phyloP scores from a whole-genome alignment of 2,113 vertebrate genomes.

The Alectura lathami region DNA sequence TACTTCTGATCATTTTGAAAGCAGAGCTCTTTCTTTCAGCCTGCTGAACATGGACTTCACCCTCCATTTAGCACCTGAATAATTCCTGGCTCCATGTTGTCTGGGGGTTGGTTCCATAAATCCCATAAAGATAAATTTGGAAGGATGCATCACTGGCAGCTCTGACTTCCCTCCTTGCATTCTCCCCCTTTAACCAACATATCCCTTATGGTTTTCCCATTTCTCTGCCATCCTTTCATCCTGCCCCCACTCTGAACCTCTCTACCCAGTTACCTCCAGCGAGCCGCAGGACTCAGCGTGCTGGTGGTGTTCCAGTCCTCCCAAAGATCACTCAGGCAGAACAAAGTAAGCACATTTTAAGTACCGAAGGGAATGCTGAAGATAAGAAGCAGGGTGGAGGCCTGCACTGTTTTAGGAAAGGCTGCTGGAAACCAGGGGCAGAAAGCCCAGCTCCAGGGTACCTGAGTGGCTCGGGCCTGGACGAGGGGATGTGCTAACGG shows the following conservation, averaged over 20 bases:
- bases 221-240: background rate
- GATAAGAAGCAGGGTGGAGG: background rate
- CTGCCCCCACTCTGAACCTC: background rate
- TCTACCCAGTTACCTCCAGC: background rate
- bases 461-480: background rate
- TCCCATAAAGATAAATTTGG: background rate
- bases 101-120: background rate
- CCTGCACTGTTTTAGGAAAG: background rate
- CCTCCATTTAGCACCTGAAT: background rate
- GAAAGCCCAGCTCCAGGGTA: background rate
- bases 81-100: constrained; percentile 22
- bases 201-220: background rate
- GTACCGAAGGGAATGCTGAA: background rate
- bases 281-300: background rate
- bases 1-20: background rate
- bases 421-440: background rate
- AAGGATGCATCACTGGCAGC: background rate
- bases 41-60: background rate
- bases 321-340: background rate
- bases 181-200: background rate
- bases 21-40: background rate
- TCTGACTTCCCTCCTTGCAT: background rate
- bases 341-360: background rate
- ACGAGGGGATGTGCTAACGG: background rate
- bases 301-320: background rate